Percentiles rank a stretch among this genome's conserved stretches.
These are phyloP conservation scores for Peribatodes rhomboidaria DNA, from an alignment of 2,888 invertebrate genomes.

Conservation along the genomic window DNA sequence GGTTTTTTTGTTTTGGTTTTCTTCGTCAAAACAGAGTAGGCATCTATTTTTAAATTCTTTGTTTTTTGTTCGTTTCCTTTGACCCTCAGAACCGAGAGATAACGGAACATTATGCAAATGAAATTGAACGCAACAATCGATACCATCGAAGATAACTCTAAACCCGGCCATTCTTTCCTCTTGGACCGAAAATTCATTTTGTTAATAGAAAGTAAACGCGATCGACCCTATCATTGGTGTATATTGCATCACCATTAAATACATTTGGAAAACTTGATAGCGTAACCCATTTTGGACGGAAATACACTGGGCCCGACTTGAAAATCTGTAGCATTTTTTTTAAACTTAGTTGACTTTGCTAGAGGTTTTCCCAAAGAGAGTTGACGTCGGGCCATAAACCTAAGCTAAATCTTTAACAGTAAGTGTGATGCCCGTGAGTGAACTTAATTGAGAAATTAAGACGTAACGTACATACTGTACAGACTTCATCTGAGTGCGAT, in stretches of 20 bases:
- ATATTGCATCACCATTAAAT: slow-evolving; percentile 30
- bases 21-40: no score
- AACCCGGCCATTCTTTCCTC: slow-evolving; percentile 8
- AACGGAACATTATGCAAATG: background rate
- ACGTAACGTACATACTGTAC: no score
- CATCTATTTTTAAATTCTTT: background rate
- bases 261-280: slow-evolving; percentile 22
- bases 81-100: background rate
- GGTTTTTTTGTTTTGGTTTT: no score
- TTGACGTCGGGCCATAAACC: no score
- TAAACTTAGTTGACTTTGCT: no score
- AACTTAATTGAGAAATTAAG: no score
- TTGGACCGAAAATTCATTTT: slow-evolving; percentile 26
- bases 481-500: no score
- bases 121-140: slow-evolving; percentile 16
- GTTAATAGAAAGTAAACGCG: slow-evolving; percentile 35
- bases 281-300: slow-evolving; percentile 6
- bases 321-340: no score
- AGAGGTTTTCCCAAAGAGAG: no score
- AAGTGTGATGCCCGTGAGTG: no score
- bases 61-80: background rate
- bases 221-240: slow-evolving; percentile 30
- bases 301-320: background rate
- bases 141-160: slow-evolving; percentile 3
- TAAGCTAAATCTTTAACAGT: no score